These are phyloP conservation scores for Mormyrus proboscirostris DNA, from an alignment of 2,797 vertebrate genomes.

Conservation along the genomic window DNA sequence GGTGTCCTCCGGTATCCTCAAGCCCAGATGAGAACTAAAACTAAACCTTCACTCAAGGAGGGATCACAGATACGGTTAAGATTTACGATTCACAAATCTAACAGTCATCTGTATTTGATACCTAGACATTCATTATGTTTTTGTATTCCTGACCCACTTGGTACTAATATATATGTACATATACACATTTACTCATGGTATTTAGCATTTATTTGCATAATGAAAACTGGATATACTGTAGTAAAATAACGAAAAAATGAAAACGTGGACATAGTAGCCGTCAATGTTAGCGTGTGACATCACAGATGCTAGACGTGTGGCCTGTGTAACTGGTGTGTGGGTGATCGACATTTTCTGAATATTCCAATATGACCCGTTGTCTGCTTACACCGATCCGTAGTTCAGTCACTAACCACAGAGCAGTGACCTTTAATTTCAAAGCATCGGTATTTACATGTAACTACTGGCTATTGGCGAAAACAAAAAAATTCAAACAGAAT, in stretches of 20 bases:
- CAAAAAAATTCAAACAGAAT: background rate
- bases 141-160: background rate
- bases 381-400: background rate
- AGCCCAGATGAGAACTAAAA: background rate
- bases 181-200: background rate
- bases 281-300: background rate
- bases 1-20: background rate
- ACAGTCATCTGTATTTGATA: background rate
- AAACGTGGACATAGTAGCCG: background rate
- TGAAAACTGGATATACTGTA: background rate
- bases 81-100: constrained; percentile 9
- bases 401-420: background rate
- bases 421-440: background rate
- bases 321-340: background rate
- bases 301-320: background rate
- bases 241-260: background rate
- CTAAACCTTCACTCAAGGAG: background rate
- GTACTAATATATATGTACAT: background rate
- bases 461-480: background rate
- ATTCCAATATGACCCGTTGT: background rate
- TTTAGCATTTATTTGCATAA: background rate
- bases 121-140: background rate
- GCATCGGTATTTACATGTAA: constrained; percentile 14
- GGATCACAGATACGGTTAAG: background rate
- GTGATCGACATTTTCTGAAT: background rate